Evolutionary conservation across 2,113 vertebrate genomes (phyloP).

Genomic region (Sceloporus undulatus): DNA sequence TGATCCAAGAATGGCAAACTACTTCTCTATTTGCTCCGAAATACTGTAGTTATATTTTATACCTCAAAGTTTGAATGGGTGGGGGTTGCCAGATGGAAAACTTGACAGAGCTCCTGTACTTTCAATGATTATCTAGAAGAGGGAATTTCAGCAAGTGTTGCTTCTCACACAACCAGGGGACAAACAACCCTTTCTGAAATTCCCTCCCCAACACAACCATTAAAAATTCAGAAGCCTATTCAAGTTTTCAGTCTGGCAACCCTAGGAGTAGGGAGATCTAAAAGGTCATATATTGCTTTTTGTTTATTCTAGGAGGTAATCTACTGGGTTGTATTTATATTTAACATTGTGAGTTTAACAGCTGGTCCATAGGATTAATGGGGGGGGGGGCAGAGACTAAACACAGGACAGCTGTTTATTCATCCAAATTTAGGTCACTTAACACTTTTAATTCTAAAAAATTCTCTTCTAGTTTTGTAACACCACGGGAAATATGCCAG

Average conservation of each 20-base stretch:
- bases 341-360: neutral
- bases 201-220: no score
- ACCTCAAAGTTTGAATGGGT: neutral
- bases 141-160: no score
- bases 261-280: neutral
- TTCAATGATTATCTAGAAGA: no score
- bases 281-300: neutral
- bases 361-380: constrained; percentile 20
- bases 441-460: constrained; percentile 34
- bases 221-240: no score
- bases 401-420: constrained; percentile 7
- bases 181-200: no score
- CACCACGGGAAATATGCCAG: neutral
- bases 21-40: neutral
- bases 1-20: neutral
- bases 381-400: neutral
- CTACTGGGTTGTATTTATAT: constrained; percentile 7
- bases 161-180: no score
- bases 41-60: neutral
- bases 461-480: neutral
- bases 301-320: neutral
- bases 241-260: no score
- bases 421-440: constrained; percentile 23
- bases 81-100: no score
- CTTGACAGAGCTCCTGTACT: no score